These are phyloP conservation scores for Xanthia togata DNA, from an alignment of 2,888 invertebrate genomes.

Conservation along the genomic window DNA sequence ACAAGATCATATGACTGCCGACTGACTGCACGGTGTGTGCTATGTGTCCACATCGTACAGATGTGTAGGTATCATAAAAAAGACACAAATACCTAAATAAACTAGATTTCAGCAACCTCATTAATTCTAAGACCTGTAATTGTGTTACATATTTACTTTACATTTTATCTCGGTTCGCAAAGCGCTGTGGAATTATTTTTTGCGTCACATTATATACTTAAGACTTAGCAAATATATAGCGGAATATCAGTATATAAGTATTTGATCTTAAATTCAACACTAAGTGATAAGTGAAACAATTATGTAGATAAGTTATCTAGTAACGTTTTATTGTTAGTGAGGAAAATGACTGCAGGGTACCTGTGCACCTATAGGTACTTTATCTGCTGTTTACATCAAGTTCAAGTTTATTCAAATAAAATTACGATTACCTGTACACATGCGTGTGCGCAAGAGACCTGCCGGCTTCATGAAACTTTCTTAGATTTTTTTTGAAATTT, in stretches of 20 bases:
- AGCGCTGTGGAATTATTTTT: slow-evolving; percentile 60
- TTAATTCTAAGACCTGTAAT: slow-evolving; percentile 47
- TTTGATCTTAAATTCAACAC: slow-evolving; percentile 66
- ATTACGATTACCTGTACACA: not conserved
- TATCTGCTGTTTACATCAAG: slow-evolving; percentile 1
- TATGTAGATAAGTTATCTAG: slow-evolving; percentile 56
- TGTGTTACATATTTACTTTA: slow-evolving; percentile 56
- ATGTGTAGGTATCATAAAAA: slow-evolving; percentile 35
- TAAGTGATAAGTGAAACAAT: slow-evolving; percentile 56
- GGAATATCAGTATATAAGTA: slow-evolving; percentile 38
- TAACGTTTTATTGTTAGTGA: slow-evolving; percentile 33
- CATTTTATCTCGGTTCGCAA: slow-evolving; percentile 57
- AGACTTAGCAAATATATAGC: slow-evolving; percentile 49
- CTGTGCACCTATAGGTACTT: slow-evolving; percentile 2
- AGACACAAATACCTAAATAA: slow-evolving; percentile 20
- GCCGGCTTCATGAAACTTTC: not conserved
- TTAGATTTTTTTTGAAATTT: not conserved
- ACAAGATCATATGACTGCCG: slow-evolving; percentile 29
- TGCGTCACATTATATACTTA: slow-evolving; percentile 52
- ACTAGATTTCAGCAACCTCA: slow-evolving; percentile 55
- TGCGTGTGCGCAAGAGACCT: not conserved
- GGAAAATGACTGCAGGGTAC: slow-evolving; percentile 22
- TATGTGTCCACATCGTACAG: not conserved
- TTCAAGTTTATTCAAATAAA: slow-evolving; percentile 31
- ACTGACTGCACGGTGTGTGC: slow-evolving; percentile 3